Conservation (phyloP, 2,888 invertebrate genomes). For the Isoperla grammatica region DNA sequence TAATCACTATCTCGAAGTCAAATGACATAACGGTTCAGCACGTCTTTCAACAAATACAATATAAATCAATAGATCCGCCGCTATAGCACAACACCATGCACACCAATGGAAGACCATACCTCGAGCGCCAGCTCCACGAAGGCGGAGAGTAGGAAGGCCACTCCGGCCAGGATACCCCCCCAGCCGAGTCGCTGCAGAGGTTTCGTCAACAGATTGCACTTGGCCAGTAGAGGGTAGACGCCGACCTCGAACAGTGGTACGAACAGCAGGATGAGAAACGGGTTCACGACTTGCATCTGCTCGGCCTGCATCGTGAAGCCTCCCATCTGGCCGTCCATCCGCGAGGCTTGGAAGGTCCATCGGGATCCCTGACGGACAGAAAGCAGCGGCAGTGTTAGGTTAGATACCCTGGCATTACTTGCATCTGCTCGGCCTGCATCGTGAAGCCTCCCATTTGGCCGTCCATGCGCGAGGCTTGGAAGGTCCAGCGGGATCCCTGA, state of each 20-base stretch:
- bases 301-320: conserved; percentile 77
- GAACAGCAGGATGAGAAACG: conserved; percentile 73
- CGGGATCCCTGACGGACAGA: conserved; percentile 59
- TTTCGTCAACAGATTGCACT: conserved; percentile 61
- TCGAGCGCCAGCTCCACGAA: conserved; percentile 72
- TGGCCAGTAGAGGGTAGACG: conserved; percentile 73
- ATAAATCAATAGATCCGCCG: too few species aligned
- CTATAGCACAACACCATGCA: too few species aligned
- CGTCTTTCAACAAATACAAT: too few species aligned
- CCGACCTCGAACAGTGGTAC: conserved; percentile 78
- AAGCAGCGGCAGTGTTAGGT: too few species aligned
- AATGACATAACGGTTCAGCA: too few species aligned
- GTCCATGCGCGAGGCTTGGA: conserved; percentile 86
- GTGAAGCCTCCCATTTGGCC: conserved; percentile 68
- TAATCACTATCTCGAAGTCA: too few species aligned
- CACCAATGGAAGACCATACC: too few species aligned
- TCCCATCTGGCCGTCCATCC: conserved; percentile 78
- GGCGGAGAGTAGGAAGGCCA: conserved; percentile 81
- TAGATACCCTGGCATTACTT: too few species aligned
- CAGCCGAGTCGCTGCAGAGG: conserved; percentile 82
- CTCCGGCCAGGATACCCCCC: conserved; percentile 80
- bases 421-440: conserved; percentile 92
- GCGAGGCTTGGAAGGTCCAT: conserved; percentile 88
- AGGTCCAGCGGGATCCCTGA: conserved; percentile 86
- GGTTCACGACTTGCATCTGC: conserved; percentile 93